Evolutionary conservation across 2,113 vertebrate species (phyloP).

Genomic region (Pluvialis apricaria): DNA sequence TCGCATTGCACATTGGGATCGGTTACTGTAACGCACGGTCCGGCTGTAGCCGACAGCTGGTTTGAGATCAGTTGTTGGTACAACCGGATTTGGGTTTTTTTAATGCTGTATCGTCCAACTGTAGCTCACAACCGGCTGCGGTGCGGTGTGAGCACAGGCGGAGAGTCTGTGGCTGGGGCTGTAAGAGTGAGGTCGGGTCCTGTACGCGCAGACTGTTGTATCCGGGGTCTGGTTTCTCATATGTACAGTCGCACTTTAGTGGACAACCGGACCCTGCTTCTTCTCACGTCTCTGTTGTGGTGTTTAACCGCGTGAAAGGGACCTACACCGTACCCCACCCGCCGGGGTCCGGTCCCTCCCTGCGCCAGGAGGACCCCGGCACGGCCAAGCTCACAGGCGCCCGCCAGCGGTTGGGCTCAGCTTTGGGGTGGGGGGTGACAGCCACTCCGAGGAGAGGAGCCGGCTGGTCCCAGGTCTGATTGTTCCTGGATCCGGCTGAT

Average conservation of each 20-base stretch:
- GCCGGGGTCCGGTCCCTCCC: accelerated
- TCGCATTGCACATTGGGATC: neutral
- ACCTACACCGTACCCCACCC: neutral
- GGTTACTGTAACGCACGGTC: neutral
- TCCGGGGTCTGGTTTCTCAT: neutral
- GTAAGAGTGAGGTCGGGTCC: neutral
- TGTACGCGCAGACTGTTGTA: neutral
- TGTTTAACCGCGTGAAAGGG: neutral
- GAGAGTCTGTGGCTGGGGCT: neutral
- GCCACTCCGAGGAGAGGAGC: neutral
- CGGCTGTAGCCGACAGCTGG: neutral
- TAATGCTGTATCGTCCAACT: neutral
- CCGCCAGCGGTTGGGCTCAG: neutral
- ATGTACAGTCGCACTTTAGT: neutral
- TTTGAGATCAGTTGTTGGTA: neutral
- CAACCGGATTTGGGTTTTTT: neutral
- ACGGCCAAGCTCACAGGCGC: accelerated
- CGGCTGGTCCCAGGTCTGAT: neutral
- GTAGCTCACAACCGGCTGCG: neutral
- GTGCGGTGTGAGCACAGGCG: neutral
- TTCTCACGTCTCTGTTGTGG: neutral
- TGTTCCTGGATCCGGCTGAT: neutral
- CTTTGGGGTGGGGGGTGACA: too few species aligned
- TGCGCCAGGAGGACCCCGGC: accelerated
- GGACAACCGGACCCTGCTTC: neutral